Percentiles rank a stretch among this genome's conserved stretches.
phyloP scores from a whole-genome alignment of 2,888 invertebrate genomes.

The Cryptus viduatorius region DNA sequence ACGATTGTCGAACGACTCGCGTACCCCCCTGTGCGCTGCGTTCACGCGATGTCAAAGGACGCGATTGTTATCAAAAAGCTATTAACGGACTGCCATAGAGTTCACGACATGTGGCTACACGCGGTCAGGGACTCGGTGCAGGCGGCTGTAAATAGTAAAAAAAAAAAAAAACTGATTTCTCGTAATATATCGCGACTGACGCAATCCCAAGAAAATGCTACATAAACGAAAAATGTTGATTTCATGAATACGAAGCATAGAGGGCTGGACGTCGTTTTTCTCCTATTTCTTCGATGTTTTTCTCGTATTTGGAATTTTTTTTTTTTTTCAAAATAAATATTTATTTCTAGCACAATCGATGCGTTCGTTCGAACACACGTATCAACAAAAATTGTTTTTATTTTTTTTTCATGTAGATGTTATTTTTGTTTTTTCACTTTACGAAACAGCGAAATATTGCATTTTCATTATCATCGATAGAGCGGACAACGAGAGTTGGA shows the following conservation, averaged over 20 bases:
- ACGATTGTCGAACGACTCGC: background rate
- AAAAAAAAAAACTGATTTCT: background rate
- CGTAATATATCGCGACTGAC: background rate
- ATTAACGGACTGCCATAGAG: background rate
- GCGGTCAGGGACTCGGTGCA: background rate
- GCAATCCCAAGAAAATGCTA: background rate
- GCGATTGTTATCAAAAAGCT: conserved; percentile 22
- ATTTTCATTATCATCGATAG: background rate
- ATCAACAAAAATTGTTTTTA: conserved; percentile 59
- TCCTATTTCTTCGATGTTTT: background rate
- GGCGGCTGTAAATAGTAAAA: background rate
- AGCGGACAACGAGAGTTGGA: background rate
- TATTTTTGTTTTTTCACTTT: conserved; percentile 1
- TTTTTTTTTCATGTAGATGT: conserved; percentile 30
- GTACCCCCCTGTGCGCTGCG: conserved; percentile 16
- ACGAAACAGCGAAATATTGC: conserved; percentile 14
- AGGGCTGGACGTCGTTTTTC: background rate
- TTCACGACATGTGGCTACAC: background rate
- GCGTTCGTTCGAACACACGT: conserved; percentile 48
- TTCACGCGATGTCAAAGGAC: background rate
- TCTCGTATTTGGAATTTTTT: background rate
- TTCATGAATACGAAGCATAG: background rate
- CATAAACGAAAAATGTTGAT: background rate
- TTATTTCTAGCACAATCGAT: conserved; percentile 67
- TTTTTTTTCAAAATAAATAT: conserved; percentile 66